Base-by-base conservation (phyloP, 2,797 vertebrate species). In the Sardinella longiceps region DNA sequence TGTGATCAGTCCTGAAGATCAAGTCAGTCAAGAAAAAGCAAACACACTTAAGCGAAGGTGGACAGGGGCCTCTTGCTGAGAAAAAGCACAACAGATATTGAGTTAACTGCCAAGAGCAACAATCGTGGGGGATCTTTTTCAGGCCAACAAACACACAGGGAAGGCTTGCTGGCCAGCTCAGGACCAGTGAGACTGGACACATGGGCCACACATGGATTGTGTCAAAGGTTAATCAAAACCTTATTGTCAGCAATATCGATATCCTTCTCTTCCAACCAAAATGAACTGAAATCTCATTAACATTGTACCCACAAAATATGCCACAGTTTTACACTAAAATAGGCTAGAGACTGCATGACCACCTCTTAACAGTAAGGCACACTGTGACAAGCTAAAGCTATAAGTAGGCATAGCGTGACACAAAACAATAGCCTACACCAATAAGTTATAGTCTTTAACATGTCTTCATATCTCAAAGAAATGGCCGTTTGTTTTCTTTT, bases 201-300 rank as follows among this genome's bases (percentile, higher is more conserved):
- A 80, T 89, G 92, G 88, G 90, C 90, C 90, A 10, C 86, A 89
- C 91, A 89, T 90, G 89, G 87, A 91, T 84, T 82, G 81, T 90
- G 89, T 90, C 87, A 91, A 88, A 92, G 91, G 93, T 93, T 93
- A 94, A 95, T 89, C 83, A 80, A 92, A 94, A 93, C 92, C 93
- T 92, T 89, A 90, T 91, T 90, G 91, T 82, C 45, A 87, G 82
- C 88, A 66, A 84, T 84, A 91, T 93, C 93, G 91, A 91, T 90
- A 89, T 91, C 70, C 70, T 9, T 77, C 18, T 43, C 30, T 15
- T 37, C 39, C 37, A 77, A 33, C 37, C 5, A 23, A 39, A 25
- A 1, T 7, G 23, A 25, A 6, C n/a, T 77, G 5, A 77, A 20
- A 77, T 33, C 70, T 39, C 70, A 43, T 77, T 74, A 74, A 20